Evolutionary conservation across 2,113 vertebrate species (phyloP).

Genomic region (Gracilinanus agilis): DNA sequence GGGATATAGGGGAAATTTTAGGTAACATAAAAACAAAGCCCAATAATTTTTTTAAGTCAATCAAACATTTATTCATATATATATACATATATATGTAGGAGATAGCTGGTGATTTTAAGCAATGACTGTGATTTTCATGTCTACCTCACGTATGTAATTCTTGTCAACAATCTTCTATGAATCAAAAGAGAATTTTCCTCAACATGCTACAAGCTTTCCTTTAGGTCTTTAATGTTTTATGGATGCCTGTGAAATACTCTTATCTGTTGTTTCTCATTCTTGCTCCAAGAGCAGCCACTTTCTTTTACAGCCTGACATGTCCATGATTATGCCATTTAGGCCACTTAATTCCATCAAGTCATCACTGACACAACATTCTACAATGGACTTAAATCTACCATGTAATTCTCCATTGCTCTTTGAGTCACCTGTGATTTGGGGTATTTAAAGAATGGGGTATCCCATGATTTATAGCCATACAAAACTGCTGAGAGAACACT

Average conservation of each 20-base stretch:
- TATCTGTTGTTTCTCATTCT: not conserved
- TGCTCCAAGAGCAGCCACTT: not conserved
- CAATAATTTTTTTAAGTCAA: not conserved
- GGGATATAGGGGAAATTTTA: not conserved
- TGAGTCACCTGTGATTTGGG: not conserved
- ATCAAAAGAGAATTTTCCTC: not conserved
- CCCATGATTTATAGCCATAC: not conserved
- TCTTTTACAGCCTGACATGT: not conserved
- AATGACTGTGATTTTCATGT: not conserved
- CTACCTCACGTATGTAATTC: not conserved
- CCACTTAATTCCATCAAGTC: not conserved
- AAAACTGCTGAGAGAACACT: not conserved
- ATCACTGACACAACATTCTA: not conserved
- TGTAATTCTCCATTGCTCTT: not conserved
- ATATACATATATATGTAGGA: not conserved
- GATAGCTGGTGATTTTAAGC: not conserved
- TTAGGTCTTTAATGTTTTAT: not conserved
- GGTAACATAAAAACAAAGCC: not conserved
- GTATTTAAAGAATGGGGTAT: not conserved
- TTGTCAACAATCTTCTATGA: not conserved
- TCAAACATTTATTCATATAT: not conserved
- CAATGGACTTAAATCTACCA: not conserved
- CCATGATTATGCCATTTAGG: not conserved
- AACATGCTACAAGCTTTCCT: not conserved
- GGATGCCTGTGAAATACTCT: not conserved